Evolutionary conservation across 1,140 invertebrate genomes (phyloP), one percentile per base, ranked within the genome.

Genomic region (Episyrphus balteatus): DNA sequence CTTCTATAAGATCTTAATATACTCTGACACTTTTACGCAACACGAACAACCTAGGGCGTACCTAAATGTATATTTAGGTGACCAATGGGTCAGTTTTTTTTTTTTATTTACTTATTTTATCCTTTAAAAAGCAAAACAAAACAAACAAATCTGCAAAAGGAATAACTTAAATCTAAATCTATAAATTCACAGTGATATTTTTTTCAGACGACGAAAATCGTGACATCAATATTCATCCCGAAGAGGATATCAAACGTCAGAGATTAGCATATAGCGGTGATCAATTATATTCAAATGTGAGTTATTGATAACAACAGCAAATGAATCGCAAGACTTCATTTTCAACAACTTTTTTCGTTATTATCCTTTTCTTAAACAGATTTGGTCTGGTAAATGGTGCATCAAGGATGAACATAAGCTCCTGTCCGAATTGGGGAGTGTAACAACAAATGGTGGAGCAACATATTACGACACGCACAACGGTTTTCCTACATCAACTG

Each of bases 361-460:
- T 26, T n/a, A 42, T 21, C 18, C 6, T 44, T 42, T 42, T 36
- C n/a, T n/a, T n/a, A 26, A 33, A 34, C 77, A 88, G 87, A 78
- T 88, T 52, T 88, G 85, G 77, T 84, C 86, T 38, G 80, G 79
- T 52, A 89, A 90, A 74, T 89, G 86, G 87, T 85, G 82, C 61
- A 81, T 89, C 57, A 89, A 89, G 66, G 87, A 90, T 66, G 86
- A 89, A 60, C 85, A 88, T 72, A 89, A 88, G 69, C 71, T 89
- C 42, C 68, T 89, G 41, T 87, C 83, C 18, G 86, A 90, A 62
- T 73, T 89, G 8, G 83, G 84, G 10, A 79, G 77, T 33, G 77
- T 72, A 44, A 43, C 62, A 36, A 51, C 46, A 17, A 56, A 43
- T 21, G 67, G 65, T 43, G 62, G 58, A 30, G 67, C 61, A 14